Evolutionary conservation across 2,113 vertebrate genomes (phyloP), one percentile per base, ranked within the genome.

Genomic region (Xiphorhynchus elegans): DNA sequence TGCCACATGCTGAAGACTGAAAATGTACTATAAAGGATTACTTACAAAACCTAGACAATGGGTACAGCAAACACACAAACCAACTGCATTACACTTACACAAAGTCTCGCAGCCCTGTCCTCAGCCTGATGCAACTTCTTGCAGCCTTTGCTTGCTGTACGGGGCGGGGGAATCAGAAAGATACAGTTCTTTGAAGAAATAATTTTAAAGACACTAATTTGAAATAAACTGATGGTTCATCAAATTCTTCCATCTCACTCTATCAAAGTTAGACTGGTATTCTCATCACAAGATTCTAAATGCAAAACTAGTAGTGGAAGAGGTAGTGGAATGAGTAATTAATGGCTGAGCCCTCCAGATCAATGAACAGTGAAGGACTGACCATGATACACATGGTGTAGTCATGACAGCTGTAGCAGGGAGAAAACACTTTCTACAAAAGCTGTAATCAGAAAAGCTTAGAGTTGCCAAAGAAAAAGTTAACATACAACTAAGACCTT

Each of bases 401-500:
- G 66, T 42, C 52, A 46, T 0, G 0, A 44, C 2, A 19, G 39
- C 79, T 70, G 35, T 63, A 84, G 55, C 16, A 72, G 29, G 55
- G 17, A 63, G 40, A 84, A 89, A 84, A 47, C 0, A 11, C 25
- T 82, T 87, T 52, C 62, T 89, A 26, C 13, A 49, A 64, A 78
- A 79, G 21, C 40, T 40, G 17, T 5, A 26, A 58, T 31, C 21
- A 83, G 31, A 17, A 49, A 37, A 75, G 56, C 56, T 55, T 13
- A 84, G 39, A 81, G 47, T 21, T 75, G 29, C 33, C 68, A 78
- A 59, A 67, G 19, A 33, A 67, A 35, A 91, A 52, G 89, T 93
- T 93, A 89, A 93, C 82, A n/a, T 49, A 49, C 37, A 94, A 90
- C 84, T 31, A 49, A 84, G 63, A 73, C 55, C 58, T 79, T 73